A percentile compares a stretch with the other conserved stretches of the same genome.
Evolutionary conservation across 1,140 invertebrate species (phyloP).

Genomic region (Aphelenchoides besseyi): DNA sequence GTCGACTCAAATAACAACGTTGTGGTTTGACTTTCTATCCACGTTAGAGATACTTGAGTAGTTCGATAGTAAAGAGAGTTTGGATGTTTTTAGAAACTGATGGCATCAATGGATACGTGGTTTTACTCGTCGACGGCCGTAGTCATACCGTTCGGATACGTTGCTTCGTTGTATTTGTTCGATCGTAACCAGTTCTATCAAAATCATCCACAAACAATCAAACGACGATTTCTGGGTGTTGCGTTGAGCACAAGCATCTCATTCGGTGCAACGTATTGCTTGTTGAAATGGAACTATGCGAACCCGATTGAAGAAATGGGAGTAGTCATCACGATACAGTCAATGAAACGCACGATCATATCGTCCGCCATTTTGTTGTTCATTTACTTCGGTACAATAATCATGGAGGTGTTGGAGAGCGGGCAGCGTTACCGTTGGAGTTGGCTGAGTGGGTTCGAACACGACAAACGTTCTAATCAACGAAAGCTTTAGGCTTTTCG

Average conservation of each 20-base stretch:
- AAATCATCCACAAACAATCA: constrained; percentile 17
- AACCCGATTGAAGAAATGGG: background rate
- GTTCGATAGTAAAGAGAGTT: no score
- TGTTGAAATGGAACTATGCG: background rate
- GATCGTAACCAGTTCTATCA: constrained; percentile 2
- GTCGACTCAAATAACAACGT: no score
- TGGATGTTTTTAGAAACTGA: no score
- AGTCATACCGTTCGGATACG: constrained; percentile 8
- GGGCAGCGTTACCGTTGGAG: background rate
- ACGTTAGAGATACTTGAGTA: no score
- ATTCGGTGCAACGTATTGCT: background rate
- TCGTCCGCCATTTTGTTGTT: background rate
- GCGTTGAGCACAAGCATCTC: background rate
- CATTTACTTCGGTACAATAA: background rate
- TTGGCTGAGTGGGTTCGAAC: background rate
- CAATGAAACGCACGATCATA: background rate
- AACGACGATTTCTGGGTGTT: constrained; percentile 2
- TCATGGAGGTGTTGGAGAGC: background rate
- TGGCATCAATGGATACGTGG: constrained; percentile 5
- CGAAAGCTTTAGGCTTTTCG: background rate
- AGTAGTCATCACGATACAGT: background rate
- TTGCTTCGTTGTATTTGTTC: constrained; percentile 3
- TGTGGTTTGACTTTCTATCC: no score
- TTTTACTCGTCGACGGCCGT: background rate
- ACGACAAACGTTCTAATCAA: no score